Evolutionary conservation across 1,140 invertebrate species (phyloP).

Genomic region (Zaprionus taronus): DNA sequence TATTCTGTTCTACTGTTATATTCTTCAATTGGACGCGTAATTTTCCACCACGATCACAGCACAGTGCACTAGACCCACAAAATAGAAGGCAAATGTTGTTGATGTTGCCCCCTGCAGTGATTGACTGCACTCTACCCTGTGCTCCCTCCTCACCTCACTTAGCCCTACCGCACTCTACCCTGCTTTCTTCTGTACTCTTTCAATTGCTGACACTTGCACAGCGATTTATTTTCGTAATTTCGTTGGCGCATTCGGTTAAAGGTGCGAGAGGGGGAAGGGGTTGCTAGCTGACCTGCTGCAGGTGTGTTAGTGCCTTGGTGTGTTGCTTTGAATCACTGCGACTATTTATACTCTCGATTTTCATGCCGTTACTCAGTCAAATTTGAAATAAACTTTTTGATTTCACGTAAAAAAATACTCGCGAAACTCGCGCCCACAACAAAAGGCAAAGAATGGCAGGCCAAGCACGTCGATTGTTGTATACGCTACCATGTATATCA

Average conservation of each 20-base stretch:
- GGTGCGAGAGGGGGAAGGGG: neutral
- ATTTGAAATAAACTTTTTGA: conserved; percentile 62
- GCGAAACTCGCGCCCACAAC: conserved; percentile 45
- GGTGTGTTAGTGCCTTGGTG: conserved; percentile 50
- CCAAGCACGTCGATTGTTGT: neutral
- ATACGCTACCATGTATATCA: conserved; percentile 11
- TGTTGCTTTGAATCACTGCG: conserved; percentile 62
- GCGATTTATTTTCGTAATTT: conserved; percentile 46
- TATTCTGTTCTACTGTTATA: conserved; percentile 19
- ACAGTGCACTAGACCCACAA: conserved; percentile 32
- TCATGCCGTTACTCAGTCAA: conserved; percentile 63
- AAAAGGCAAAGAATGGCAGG: neutral
- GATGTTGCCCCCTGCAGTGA: neutral
- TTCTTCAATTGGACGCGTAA: conserved; percentile 35
- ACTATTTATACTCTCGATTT: conserved; percentile 80
- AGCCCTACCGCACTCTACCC: neutral
- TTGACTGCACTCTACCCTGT: neutral
- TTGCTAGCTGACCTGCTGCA: conserved; percentile 47
- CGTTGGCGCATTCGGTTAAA: conserved; percentile 2
- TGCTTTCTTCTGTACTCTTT: neutral
- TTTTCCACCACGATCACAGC: conserved; percentile 49
- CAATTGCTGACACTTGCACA: conserved; percentile 24
- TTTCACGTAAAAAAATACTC: conserved; percentile 43
- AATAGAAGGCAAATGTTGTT: neutral
- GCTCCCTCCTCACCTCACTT: neutral